Conservation (phyloP, 2,797 vertebrate species). For the Monodelphis domestica region DNA sequence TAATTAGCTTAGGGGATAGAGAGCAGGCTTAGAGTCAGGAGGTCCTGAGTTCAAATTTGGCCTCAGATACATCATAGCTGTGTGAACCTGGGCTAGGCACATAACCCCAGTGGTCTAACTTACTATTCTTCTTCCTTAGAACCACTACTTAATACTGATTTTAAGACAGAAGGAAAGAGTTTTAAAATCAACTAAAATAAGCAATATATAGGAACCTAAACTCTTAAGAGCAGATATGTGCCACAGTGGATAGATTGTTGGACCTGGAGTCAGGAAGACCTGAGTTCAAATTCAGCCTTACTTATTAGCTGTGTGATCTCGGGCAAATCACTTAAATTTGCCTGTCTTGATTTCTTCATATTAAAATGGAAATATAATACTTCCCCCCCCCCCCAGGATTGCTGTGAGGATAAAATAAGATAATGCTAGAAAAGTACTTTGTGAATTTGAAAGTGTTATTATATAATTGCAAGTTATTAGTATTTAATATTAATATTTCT, state of each 20-base stretch:
- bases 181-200: too few relatives aligned
- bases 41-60: too few relatives aligned
- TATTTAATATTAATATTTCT: background rate
- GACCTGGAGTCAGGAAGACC: background rate
- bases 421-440: background rate
- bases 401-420: background rate
- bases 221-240: background rate
- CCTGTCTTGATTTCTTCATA: background rate
- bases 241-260: background rate
- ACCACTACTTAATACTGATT: too few relatives aligned
- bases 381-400: too few relatives aligned
- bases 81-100: too few relatives aligned
- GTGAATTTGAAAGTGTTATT: background rate
- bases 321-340: background rate
- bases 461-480: background rate
- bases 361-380: background rate
- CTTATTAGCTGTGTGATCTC: background rate
- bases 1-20: too few relatives aligned
- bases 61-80: too few relatives aligned
- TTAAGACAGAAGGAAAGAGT: too few relatives aligned
- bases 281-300: background rate
- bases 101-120: too few relatives aligned
- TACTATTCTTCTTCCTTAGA: too few relatives aligned
- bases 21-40: too few relatives aligned
- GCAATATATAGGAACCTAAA: background rate